Conservation (phyloP, 2,113 vertebrate genomes). For the Strigops habroptila region DNA sequence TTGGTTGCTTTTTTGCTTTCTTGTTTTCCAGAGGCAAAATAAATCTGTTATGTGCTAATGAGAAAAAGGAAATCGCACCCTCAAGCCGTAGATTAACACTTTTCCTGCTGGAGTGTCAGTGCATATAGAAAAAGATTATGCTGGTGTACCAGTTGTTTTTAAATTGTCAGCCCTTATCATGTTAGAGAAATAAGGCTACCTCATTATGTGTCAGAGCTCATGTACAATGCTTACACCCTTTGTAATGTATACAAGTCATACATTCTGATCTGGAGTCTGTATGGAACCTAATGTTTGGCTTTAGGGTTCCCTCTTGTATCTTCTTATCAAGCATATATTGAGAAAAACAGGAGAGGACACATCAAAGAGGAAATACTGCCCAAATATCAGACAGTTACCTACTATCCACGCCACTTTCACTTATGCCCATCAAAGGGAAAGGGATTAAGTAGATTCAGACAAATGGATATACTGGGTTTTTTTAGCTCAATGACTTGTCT, state of each 20-base stretch:
- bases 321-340: neutral
- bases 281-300: neutral
- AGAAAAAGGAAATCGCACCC: neutral
- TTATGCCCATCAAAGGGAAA: neutral
- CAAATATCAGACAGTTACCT: neutral
- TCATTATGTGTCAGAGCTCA: neutral
- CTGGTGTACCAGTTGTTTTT: neutral
- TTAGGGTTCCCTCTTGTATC: neutral
- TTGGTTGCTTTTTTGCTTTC: neutral
- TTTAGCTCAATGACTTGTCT: neutral
- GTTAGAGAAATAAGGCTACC: neutral
- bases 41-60: neutral
- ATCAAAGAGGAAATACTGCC: neutral
- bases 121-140: neutral
- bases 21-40: neutral
- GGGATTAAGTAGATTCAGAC: neutral
- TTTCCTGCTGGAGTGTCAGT: neutral
- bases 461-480: accelerated
- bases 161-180: neutral
- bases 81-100: neutral
- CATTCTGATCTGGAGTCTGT: neutral
- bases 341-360: neutral
- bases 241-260: neutral
- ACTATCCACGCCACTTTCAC: neutral
- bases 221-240: accelerated